Evolutionary conservation across 2,113 vertebrate species (phyloP), one percentile per base, ranked within the genome.

Genomic region (Tupaia chinensis): DNA sequence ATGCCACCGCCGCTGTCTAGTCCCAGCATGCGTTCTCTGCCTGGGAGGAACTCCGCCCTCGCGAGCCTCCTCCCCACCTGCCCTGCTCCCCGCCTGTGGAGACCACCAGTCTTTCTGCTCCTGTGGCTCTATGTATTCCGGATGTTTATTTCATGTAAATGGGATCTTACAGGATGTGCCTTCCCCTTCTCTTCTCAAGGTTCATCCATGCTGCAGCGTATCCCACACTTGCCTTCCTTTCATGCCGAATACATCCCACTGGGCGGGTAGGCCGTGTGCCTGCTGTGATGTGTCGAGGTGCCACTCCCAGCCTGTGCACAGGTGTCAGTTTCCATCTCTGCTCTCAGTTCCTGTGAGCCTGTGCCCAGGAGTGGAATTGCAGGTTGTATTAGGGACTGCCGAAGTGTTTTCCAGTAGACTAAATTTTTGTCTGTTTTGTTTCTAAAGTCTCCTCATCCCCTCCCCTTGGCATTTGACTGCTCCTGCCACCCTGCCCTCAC

Each of bases 181-280:
- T 44, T 44, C 44, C 44, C 44, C 44, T 44, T 44, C 44, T 3
- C 44, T 16, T 29, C 68, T 16, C 29, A 6, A n/a, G 68, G 68
- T 3, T 14, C 68, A 13, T 16, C 68, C 68, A 4, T 14, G 29
- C 16, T 5, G n/a, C 34, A 10, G 70, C 70, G 1, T 20, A 14
- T 4, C 60, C 25, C 32, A 10, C 13, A 5, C 2, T 20, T 34
- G 44, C 34, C 16, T 29, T 44, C 23, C 11, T 7, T 29, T 53
- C 10, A 20, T 22, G 80, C 61, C 17, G 32, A 25, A 27, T 3
- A 3, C 1, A 2, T 1, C 17, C 63, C 9, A 1, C 14, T 23
- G 8, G 34, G 20, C 2, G 5, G 44, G 44, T 44, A 44, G 44
- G n/a, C n/a, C n/a, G n/a, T n/a, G n/a, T n/a, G n/a, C n/a, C n/a